Evolutionary conservation across 2,888 invertebrate genomes (phyloP).

Genomic region (Neoscelio sp.): DNA sequence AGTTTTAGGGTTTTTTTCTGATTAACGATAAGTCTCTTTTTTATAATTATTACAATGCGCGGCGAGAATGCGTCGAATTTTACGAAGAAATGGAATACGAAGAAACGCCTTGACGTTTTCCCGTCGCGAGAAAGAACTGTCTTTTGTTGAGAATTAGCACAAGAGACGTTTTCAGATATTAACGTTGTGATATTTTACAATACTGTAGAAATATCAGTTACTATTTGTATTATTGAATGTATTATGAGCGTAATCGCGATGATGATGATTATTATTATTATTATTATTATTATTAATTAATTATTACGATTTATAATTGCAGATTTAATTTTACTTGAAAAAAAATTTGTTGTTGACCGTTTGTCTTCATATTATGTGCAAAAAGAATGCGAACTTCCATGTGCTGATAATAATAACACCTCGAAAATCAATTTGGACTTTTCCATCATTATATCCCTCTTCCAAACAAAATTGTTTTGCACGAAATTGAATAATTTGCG

Average conservation of each 20-base stretch:
- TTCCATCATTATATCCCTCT: no score
- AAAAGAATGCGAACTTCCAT: slow-evolving; percentile 79
- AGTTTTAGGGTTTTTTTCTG: slow-evolving; percentile 49
- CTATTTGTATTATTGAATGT: slow-evolving; percentile 80
- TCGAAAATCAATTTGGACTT: slow-evolving; percentile 71
- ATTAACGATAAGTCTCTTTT: slow-evolving; percentile 36
- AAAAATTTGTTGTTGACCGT: slow-evolving; percentile 73
- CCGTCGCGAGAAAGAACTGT: slow-evolving; percentile 59
- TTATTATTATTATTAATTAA: slow-evolving; percentile 44
- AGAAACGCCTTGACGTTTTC: slow-evolving; percentile 30
- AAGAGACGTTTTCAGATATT: slow-evolving; percentile 77
- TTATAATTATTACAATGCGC: slow-evolving; percentile 38
- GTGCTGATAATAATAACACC: slow-evolving; percentile 82
- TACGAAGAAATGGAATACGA: background rate
- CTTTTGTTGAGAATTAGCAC: slow-evolving; percentile 72
- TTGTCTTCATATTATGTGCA: slow-evolving; percentile 74
- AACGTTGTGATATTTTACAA: slow-evolving; percentile 83
- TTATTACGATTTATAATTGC: no score
- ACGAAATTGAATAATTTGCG: no score
- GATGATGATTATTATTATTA: slow-evolving; percentile 58
- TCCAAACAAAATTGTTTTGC: no score
- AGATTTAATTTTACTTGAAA: slow-evolving; percentile 70
- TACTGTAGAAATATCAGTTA: slow-evolving; percentile 78
- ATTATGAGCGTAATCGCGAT: slow-evolving; percentile 70
- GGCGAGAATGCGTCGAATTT: slow-evolving; percentile 43